Percentiles rank a stretch among this genome's conserved stretches.
Conservation (phyloP, 2,113 vertebrate genomes). For the Marmota monax region DNA sequence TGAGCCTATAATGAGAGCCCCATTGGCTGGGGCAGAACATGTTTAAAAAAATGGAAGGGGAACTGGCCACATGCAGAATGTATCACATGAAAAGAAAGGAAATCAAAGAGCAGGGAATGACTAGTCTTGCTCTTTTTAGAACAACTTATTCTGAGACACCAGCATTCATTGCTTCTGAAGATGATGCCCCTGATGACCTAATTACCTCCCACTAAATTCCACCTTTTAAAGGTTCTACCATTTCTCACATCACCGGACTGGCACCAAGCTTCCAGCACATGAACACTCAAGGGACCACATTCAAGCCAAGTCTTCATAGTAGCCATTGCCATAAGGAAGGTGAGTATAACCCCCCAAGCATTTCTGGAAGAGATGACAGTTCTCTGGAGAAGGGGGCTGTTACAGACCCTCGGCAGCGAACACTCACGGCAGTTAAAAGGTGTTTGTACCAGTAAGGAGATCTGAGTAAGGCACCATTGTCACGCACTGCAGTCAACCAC, state of each 20-base stretch:
- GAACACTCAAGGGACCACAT: neutral
- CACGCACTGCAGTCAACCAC: neutral
- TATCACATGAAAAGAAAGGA: neutral
- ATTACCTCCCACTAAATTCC: neutral
- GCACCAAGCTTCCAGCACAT: neutral
- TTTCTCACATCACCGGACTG: neutral
- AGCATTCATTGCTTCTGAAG: neutral
- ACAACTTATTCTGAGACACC: neutral
- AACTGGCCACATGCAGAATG: neutral
- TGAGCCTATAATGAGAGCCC: too few relatives aligned
- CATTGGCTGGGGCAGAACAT: neutral
- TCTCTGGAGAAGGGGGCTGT: neutral
- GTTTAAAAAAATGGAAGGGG: neutral
- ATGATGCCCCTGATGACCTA: too few relatives aligned
- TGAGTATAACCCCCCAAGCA: neutral
- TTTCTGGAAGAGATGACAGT: neutral
- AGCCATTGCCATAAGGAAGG: neutral
- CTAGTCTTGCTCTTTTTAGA: neutral
- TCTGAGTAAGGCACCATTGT: neutral
- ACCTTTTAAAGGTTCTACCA: too few relatives aligned
- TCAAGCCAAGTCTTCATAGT: neutral
- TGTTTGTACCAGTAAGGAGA: too few relatives aligned
- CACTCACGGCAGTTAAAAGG: neutral
- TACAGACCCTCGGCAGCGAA: neutral
- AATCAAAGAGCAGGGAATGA: neutral